Percentiles rank a stretch among this genome's conserved stretches.
phyloP scores from a whole-genome alignment of 2,888 invertebrate species.

The Stenchaetothrips biformis region DNA sequence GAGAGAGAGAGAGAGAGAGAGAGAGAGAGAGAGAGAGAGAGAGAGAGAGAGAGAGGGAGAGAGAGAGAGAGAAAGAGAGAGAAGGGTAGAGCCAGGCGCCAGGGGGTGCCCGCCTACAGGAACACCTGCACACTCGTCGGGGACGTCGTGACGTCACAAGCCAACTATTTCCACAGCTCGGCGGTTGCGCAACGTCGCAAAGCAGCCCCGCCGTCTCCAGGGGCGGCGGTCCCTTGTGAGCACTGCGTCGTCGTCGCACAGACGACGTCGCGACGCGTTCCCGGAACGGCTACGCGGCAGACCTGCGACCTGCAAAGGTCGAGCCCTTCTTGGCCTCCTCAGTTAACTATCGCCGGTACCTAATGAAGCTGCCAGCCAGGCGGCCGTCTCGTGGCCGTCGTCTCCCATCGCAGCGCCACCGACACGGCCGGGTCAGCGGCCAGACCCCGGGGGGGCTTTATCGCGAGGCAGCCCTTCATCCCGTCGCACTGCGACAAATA shows the following conservation, averaged over 20 bases:
- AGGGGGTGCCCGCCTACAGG: constrained; percentile 28
- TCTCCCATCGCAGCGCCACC: not conserved
- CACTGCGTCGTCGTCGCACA: no score
- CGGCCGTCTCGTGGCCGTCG: not conserved
- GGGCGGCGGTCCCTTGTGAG: no score
- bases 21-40: constrained; percentile 23
- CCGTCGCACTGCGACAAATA: constrained; percentile 30
- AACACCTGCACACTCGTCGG: no score
- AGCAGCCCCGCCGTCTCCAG: no score
- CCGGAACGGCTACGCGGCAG: no score
- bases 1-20: constrained; percentile 22
- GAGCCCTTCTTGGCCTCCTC: not conserved
- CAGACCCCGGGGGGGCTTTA: not conserved
- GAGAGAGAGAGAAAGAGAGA: constrained; percentile 7
- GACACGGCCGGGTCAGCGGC: no score
- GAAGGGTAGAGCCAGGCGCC: constrained; percentile 28
- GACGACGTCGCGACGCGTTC: no score
- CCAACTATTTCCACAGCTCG: no score
- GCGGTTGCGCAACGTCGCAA: no score
- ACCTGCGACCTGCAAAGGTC: constrained; percentile 8
- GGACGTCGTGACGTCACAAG: no score
- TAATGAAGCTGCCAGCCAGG: not conserved
- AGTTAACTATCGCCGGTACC: not conserved
- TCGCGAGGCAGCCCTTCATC: not conserved
- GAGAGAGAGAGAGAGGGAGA: not conserved